Base-by-base conservation (phyloP, 2,888 invertebrate species). In the Eupsilia transversa region DNA sequence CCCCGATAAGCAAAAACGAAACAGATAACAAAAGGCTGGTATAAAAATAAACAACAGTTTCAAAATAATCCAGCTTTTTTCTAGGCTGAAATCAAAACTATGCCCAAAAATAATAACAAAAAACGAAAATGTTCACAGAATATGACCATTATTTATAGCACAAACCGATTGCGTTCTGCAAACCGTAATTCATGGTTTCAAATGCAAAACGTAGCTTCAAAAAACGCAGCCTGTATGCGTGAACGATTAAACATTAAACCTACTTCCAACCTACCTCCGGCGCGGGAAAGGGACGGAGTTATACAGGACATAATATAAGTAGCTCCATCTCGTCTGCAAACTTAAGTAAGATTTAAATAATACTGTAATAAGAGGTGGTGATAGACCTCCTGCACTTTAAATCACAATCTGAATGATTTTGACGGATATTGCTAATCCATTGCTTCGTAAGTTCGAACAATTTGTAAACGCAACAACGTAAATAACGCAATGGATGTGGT, bases 121-220 rank as follows among this genome's bases (percentile, higher is more conserved):
- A 57, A 57, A 72, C 10, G 14, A 74, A 76, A 60, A 75, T 20
- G 43, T 69, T 4, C 33, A 49, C 38, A 38, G 46, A 33, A 60
- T 76, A 68, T 61, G 68, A 46, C 33, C 33, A 46, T 60, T 76
- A 61, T 77, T 54, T 61, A 63, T 49, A 27, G 17, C 33, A 49
- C 54, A 41, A 46, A 49, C 54, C 0, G n/a, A 76, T 76, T 43
- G 68, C 7, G 20, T 61, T 41, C 33, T 33, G 23, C 10, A 27
- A 20, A 77, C 70, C 56, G n/a, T 54, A 56, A 41, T 77, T 14
- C 33, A 23, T n/a, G 43, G 56, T 61, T 56, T 59, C 49, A 41
- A 76, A 77, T 59, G 20, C 43, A 68, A 43, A 76, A 61, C 38
- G 56, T 33, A 23, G 46, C 54, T 56, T 70, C 17, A 27, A 70